Conservation (phyloP, 2,113 vertebrate genomes). For the Toxostoma redivivum region DNA sequence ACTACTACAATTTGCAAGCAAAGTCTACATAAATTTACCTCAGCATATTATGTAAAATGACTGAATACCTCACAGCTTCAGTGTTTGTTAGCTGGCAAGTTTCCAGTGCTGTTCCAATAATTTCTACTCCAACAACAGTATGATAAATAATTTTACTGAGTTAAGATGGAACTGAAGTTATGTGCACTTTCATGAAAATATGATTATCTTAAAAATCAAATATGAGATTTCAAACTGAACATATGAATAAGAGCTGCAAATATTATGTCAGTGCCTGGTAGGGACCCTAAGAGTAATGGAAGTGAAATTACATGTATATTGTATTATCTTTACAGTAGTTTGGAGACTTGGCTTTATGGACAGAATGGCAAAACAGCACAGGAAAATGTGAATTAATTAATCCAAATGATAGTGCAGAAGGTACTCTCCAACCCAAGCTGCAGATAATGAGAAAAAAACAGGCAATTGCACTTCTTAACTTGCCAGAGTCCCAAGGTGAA, state of each 20-base stretch:
- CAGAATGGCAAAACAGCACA: not conserved
- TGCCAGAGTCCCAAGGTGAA: not conserved
- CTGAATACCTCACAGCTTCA: not conserved
- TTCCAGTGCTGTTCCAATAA: not conserved
- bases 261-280: not conserved
- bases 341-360: not conserved
- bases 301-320: not conserved
- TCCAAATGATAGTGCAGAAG: not conserved
- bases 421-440: not conserved
- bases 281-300: not conserved
- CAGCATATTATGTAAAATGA: not conserved
- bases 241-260: not conserved
- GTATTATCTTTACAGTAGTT: not conserved
- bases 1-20: not conserved
- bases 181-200: not conserved
- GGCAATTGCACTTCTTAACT: not conserved
- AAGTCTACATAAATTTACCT: not conserved
- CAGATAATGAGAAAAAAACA: not conserved
- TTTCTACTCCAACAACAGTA: not conserved
- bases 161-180: not conserved
- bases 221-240: not conserved
- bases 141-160: slow-evolving; percentile 1
- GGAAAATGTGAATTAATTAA: slow-evolving; percentile 1
- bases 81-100: not conserved
- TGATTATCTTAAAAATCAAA: not conserved